A percentile compares a stretch with the other conserved stretches of the same genome.
Evolutionary conservation across 2,113 vertebrate genomes (phyloP).

Genomic region (Chaenogobius annularis): DNA sequence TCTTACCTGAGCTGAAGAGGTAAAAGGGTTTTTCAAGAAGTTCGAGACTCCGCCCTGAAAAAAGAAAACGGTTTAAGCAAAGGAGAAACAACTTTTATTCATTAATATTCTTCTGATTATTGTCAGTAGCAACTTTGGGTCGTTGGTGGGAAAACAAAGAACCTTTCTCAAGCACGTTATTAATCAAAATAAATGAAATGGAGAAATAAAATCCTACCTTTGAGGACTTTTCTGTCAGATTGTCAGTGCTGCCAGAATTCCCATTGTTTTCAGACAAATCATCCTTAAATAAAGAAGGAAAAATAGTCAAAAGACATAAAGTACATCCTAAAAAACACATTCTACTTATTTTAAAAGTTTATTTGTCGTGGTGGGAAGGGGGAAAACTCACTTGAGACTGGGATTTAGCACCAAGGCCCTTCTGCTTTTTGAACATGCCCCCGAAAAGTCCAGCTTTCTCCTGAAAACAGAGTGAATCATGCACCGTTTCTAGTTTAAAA

Average conservation of each 20-base stretch:
- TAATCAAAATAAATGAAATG: background rate
- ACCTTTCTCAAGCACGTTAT: no score
- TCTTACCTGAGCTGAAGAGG: conserved; percentile 44
- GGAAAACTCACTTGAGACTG: conserved; percentile 46
- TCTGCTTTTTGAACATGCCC: conserved; percentile 55
- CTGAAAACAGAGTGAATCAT: conserved; percentile 12
- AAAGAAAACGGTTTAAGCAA: background rate
- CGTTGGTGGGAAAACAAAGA: no score
- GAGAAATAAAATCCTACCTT: conserved; percentile 36
- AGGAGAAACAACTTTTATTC: no score
- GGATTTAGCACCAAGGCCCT: conserved; percentile 20
- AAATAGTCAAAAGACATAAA: background rate
- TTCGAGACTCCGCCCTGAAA: conserved; percentile 41
- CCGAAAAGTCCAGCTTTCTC: conserved; percentile 58
- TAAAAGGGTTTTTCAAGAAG: conserved; percentile 50
- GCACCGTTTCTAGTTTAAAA: no score
- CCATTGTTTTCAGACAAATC: conserved; percentile 44
- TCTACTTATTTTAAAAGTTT: no score
- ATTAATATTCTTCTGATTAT: no score
- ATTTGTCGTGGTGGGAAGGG: no score
- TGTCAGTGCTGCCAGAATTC: conserved; percentile 33
- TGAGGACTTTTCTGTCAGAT: conserved; percentile 28
- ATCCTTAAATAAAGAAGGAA: conserved; percentile 44
- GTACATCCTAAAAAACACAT: background rate
- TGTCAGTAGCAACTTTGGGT: no score